These are phyloP conservation scores for Bolinopsis microptera DNA, from an alignment of 37 sponge, comb jelly and placozoan species.

Conservation along the genomic window DNA sequence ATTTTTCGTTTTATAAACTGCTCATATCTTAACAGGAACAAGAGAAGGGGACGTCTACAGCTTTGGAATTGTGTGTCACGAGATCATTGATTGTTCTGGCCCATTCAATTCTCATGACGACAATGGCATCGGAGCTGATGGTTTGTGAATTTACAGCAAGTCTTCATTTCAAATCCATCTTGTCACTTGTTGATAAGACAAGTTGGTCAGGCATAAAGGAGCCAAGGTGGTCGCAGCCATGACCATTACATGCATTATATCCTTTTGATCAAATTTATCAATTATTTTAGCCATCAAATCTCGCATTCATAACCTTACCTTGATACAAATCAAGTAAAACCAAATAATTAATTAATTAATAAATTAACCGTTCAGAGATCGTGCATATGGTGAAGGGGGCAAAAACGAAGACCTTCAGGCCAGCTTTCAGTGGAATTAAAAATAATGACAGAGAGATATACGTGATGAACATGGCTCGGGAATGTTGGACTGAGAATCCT, in stretches of 20 bases:
- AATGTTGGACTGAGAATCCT: conserved; percentile 13
- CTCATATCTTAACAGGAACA: too few relatives aligned
- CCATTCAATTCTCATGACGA: conserved; percentile 37
- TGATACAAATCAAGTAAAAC: too few relatives aligned
- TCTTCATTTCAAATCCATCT: too few relatives aligned
- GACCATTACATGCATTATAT: too few relatives aligned
- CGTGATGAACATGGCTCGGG: background rate
- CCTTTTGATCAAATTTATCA: too few relatives aligned
- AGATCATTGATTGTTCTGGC: conserved; percentile 4
- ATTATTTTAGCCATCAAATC: too few relatives aligned
- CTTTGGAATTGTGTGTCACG: conserved; percentile 7
- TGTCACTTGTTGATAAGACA: too few relatives aligned
- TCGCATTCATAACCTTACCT: too few relatives aligned
- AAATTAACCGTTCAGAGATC: background rate
- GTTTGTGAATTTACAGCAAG: background rate
- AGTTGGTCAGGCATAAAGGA: too few relatives aligned
- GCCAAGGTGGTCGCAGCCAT: too few relatives aligned
- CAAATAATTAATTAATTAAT: too few relatives aligned
- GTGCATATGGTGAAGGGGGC: background rate
- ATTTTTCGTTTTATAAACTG: too few relatives aligned
- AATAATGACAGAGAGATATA: background rate
- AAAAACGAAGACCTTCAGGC: background rate
- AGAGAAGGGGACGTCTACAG: conserved; percentile 1
- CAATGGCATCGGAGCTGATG: background rate
- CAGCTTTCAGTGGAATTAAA: conserved; percentile 11